These are phyloP conservation scores for Falco punctatus DNA, from an alignment of 2,113 vertebrate species.

Conservation along the genomic window DNA sequence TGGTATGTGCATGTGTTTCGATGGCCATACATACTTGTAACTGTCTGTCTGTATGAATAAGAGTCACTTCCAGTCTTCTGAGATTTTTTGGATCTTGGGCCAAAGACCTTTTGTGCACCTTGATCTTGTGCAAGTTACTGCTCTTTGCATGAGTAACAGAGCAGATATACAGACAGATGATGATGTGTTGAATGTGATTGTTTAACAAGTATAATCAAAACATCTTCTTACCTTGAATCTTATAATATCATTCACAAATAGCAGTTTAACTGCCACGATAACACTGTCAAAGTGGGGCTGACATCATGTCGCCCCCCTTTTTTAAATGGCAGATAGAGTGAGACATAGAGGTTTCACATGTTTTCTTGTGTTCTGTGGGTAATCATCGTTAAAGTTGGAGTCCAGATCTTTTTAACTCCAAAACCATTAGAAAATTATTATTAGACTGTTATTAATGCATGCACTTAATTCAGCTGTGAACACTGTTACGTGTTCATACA, in stretches of 20 bases:
- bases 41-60: neutral
- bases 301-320: neutral
- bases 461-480: neutral
- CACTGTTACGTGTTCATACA: neutral
- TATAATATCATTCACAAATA: neutral
- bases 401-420: neutral
- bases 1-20: neutral
- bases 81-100: neutral
- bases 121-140: neutral
- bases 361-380: neutral
- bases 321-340: neutral
- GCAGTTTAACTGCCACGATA: neutral
- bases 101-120: neutral
- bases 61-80: neutral
- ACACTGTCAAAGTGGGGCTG: neutral
- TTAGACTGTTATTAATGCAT: neutral
- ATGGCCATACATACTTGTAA: neutral
- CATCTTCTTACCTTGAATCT: neutral
- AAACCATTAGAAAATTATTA: neutral
- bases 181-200: neutral
- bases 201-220: constrained; percentile 19
- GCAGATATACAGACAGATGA: neutral
- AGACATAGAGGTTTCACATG: neutral
- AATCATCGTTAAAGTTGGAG: neutral
- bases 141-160: neutral